A percentile compares a stretch with the other conserved stretches of the same genome.
phyloP scores from a whole-genome alignment of 23 tunicate species.

The Aplidium turbinatum region DNA sequence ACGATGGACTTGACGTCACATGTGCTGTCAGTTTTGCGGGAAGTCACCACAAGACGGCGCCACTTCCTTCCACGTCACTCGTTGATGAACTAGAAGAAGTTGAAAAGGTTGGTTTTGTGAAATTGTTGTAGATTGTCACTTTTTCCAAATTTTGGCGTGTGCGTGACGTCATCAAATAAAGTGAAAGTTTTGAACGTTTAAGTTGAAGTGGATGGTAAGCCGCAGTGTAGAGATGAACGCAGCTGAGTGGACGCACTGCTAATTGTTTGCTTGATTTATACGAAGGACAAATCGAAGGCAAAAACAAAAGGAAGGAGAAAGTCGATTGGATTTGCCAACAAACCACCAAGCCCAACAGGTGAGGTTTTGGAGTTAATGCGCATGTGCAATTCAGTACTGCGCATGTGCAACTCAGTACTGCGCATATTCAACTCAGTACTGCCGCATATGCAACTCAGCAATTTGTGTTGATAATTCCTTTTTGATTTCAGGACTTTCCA shows the following conservation, averaged over 20 bases:
- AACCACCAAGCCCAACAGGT: constrained; percentile 75
- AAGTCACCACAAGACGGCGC: constrained; percentile 43
- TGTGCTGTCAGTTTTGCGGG: constrained; percentile 62
- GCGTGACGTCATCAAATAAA: too few species aligned
- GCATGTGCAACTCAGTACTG: too few species aligned
- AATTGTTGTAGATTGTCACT: too few species aligned
- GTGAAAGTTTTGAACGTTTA: too few species aligned
- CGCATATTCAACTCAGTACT: too few species aligned
- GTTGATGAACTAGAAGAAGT: constrained; percentile 38
- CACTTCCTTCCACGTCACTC: constrained; percentile 1
- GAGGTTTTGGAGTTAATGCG: too few species aligned
- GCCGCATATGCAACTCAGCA: too few species aligned
- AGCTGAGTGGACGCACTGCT: too few species aligned
- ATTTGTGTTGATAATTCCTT: neutral
- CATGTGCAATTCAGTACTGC: too few species aligned
- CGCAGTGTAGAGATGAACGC: too few species aligned
- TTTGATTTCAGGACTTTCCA: constrained; percentile 27
- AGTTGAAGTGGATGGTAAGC: too few species aligned
- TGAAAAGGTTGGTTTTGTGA: constrained; percentile 21
- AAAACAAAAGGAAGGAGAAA: constrained; percentile 51
- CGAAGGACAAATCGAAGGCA: neutral
- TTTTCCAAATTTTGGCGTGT: too few species aligned
- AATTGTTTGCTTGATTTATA: constrained; percentile 5
- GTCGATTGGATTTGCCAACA: constrained; percentile 85
- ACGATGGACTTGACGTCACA: constrained; percentile 50